Base-by-base conservation (phyloP, 2,797 vertebrate species). In the Danionella dracula region DNA sequence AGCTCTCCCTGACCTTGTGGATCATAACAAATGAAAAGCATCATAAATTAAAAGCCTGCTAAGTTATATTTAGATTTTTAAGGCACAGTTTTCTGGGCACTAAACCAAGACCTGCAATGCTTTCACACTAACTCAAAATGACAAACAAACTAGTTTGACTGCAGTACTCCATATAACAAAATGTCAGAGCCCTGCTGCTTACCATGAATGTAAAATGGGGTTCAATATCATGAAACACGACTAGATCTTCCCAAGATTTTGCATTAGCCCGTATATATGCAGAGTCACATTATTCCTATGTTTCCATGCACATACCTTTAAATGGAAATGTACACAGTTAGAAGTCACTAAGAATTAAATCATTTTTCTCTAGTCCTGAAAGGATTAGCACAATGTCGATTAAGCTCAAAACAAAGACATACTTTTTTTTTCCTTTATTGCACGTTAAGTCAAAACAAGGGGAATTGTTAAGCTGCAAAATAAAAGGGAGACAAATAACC, bases 1-100 rank as follows among this genome's bases (percentile, higher is more conserved):
- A 38, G 54, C 64, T 66, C 15, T 4, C 29, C 34, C 42, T 66
- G 53, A 66, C 64, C 64, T 66, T 66, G 64, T 41, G 35, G 53
- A 57, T 66, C 53, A 40, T 66, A 41, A 57, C 53, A 66, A 57
- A 57, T 66, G 64, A 29, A 16, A 49, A 32, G 13, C 34, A 21
- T 66, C 53, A 49, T 66, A 49, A 66, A 66, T 66, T 66, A 57
- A 57, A 57, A 66, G 53, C 34, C 53, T 40, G 64, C 44, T 20
- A 46, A 20, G 44, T 57, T 57, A 66, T 49, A 66, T 66, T 66
- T 49, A 66, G 23, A 66, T 66, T 49, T 56, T 53, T 41, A 32
- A 66, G 64, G 16, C 49, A 34, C 41, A 27, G 27, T 48, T 29
- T 4, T 38, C 1, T 55, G 41, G 23, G 53, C 21, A 38, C 15